phyloP scores from a whole-genome alignment of 2,113 vertebrate genomes.

The Heliornis fulica region DNA sequence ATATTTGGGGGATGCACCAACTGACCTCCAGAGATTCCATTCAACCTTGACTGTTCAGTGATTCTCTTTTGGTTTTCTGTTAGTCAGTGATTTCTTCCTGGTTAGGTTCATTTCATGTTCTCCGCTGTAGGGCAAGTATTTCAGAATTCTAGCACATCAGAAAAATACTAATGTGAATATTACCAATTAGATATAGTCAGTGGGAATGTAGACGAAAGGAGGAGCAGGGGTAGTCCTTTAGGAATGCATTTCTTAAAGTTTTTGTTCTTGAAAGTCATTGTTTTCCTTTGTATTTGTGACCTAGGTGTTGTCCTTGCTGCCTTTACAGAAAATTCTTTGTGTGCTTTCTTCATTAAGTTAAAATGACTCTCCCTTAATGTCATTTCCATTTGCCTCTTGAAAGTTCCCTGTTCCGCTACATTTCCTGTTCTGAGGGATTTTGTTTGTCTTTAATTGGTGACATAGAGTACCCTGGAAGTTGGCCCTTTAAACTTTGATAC shows the following conservation, averaged over 20 bases:
- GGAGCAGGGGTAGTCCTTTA: not conserved
- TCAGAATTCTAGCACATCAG: not conserved
- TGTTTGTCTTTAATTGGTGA: not conserved
- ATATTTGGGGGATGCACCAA: not conserved
- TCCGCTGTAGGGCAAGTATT: not conserved
- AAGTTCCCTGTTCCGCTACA: not conserved
- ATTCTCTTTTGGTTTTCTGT: not conserved
- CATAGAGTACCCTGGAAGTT: not conserved
- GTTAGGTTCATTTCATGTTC: not conserved
- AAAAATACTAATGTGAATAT: not conserved
- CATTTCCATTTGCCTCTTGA: not conserved
- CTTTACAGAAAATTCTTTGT: not conserved
- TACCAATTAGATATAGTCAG: not conserved
- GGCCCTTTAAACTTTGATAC: not conserved
- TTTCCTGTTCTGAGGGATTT: not conserved
- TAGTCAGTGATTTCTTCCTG: not conserved
- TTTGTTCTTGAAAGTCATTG: not conserved
- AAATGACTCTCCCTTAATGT: not conserved
- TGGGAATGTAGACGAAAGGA: not conserved
- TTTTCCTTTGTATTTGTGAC: not conserved
- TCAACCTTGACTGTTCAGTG: not conserved
- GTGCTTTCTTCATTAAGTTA: not conserved
- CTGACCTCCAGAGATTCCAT: not conserved
- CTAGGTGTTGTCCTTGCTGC: not conserved
- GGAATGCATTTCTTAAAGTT: not conserved